These are phyloP conservation scores for Drosophila hawaiiensis DNA, from an alignment of 2,888 invertebrate species.

Conservation along the genomic window DNA sequence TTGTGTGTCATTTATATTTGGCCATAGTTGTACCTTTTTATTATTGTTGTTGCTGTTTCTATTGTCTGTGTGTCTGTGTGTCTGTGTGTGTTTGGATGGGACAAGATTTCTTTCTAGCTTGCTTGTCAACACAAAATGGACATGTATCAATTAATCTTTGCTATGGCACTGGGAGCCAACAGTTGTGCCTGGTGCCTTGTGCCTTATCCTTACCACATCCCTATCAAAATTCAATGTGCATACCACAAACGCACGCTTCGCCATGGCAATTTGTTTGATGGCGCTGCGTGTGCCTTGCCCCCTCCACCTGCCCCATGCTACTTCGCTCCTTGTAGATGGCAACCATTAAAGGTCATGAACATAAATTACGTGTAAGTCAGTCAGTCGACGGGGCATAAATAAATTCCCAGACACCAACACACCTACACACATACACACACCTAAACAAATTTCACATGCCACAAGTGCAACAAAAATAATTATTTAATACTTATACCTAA, in stretches of 20 bases:
- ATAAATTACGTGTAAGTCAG: constrained; percentile 66
- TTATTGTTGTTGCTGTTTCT: constrained; percentile 4
- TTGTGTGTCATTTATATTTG: constrained; percentile 78
- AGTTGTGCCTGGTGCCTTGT: constrained; percentile 24
- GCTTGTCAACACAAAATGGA: constrained; percentile 82
- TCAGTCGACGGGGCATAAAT: constrained; percentile 34
- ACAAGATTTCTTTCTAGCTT: constrained; percentile 68
- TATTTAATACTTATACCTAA: constrained; percentile 55
- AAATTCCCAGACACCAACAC: constrained; percentile 57
- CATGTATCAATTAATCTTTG: constrained; percentile 81
- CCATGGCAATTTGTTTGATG: constrained; percentile 78
- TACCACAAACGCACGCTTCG: constrained; percentile 64
- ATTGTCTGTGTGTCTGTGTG: neutral
- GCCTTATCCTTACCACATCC: constrained; percentile 52
- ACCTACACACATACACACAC: constrained; percentile 41
- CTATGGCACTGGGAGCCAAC: constrained; percentile 38
- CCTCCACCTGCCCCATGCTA: neutral
- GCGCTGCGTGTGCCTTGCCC: constrained; percentile 50
- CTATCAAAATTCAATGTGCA: constrained; percentile 80
- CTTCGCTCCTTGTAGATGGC: constrained; percentile 29
- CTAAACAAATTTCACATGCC: constrained; percentile 38
- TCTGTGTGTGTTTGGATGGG: constrained; percentile 28
- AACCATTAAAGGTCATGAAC: constrained; percentile 78
- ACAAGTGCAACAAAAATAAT: constrained; percentile 68
- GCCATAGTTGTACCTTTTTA: constrained; percentile 51